Conservation (phyloP, 1,140 invertebrate genomes). For the Drosophila prosaltans region DNA sequence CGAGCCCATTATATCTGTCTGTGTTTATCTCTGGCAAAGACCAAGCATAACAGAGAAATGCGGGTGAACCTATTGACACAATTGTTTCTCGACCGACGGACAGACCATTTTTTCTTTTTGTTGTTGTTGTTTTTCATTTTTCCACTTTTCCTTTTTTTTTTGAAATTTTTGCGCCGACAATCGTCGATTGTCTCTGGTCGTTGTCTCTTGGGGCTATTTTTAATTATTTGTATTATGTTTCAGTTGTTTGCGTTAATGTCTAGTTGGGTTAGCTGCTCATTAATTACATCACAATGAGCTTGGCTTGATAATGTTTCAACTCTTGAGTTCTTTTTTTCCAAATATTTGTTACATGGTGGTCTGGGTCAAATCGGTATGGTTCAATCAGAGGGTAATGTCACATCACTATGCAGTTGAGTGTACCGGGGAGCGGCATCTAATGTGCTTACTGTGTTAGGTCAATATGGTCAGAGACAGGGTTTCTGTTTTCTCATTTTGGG, state of each 20-base stretch:
- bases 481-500: constrained; percentile 11
- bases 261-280: constrained; percentile 49
- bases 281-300: constrained; percentile 52
- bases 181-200: constrained; percentile 22
- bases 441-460: constrained; percentile 70
- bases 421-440: constrained; percentile 30
- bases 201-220: constrained; percentile 62
- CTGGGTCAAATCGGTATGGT: constrained; percentile 18
- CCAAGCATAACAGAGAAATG: constrained; percentile 34
- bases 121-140: background rate
- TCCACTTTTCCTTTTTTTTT: constrained; percentile 5
- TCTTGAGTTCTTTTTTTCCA: constrained; percentile 46
- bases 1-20: constrained; percentile 57
- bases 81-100: constrained; percentile 66
- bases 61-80: constrained; percentile 80
- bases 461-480: constrained; percentile 42
- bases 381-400: constrained; percentile 23
- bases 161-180: constrained; percentile 46
- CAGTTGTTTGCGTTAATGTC: constrained; percentile 61
- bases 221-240: constrained; percentile 82
- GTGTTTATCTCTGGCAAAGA: constrained; percentile 63
- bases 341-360: constrained; percentile 79
- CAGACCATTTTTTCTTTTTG: constrained; percentile 31
- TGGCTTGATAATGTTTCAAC: constrained; percentile 40
- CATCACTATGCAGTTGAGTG: constrained; percentile 4